A percentile compares a stretch with the other conserved stretches of the same genome.
phyloP scores from a whole-genome alignment of 1,140 invertebrate species.

The Chlorops oryzae region DNA sequence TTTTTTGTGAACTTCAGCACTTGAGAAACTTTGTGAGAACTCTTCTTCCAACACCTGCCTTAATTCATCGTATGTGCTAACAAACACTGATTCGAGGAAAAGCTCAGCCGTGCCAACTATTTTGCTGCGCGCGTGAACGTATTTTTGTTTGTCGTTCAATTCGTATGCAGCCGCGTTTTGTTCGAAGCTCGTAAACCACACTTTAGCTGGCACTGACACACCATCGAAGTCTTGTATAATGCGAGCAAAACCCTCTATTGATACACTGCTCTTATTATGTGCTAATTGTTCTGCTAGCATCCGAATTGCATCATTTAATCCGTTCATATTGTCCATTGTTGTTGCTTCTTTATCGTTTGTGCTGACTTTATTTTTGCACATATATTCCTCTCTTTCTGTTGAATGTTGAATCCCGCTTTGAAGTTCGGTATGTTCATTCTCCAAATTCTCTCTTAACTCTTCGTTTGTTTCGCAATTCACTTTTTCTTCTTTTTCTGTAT shows the following conservation, averaged over 20 bases:
- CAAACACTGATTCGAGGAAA: conserved; percentile 2
- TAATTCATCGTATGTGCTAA: neutral
- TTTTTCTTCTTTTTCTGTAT: too few species aligned
- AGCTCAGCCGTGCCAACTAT: conserved; percentile 2
- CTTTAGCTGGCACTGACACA: neutral
- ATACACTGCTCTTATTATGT: neutral
- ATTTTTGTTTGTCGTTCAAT: neutral
- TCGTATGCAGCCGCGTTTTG: conserved; percentile 4
- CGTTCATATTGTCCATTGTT: too few species aligned
- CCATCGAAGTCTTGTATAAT: neutral
- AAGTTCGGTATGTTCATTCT: too few species aligned
- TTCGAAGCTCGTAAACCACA: neutral
- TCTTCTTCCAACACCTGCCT: neutral
- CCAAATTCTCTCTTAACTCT: too few species aligned
- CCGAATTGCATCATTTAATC: too few species aligned
- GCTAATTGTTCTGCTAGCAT: too few species aligned
- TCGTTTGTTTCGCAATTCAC: too few species aligned
- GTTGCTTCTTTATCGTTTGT: too few species aligned
- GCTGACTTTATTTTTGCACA: too few species aligned
- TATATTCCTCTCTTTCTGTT: too few species aligned
- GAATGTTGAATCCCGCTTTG: too few species aligned
- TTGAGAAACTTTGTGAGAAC: neutral
- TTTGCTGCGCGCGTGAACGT: conserved; percentile 1
- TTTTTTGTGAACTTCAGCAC: neutral
- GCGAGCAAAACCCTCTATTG: neutral